Base-by-base conservation (phyloP, 2,113 vertebrate species). In the Thunnus maccoyii region DNA sequence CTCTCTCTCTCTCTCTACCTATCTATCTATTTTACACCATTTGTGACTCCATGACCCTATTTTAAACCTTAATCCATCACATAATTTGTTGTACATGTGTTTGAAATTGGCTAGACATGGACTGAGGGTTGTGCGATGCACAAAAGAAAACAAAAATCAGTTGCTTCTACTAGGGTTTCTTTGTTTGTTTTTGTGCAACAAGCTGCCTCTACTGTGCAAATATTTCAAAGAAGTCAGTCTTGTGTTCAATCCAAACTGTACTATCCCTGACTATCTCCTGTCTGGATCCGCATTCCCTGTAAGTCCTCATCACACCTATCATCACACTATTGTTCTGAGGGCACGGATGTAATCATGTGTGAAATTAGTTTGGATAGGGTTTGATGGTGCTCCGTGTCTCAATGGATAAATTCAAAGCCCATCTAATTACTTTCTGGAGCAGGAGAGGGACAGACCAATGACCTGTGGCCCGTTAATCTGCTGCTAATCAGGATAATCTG, bases 311-410 rank as follows among this genome's bases (percentile, higher is more conserved):
- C 70, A 60, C 51, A 72, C 72, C 69, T 62, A 78, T 70, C 58
- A 51, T 72, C 27, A 46, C 58, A 47, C 56, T 2, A 64, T 82
- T 83, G 88, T 82, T 73, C 68, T 7, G 68, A 62, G 82, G 88
- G 73, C 80, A 58, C 5, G 22, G 68, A 70, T 72, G 76, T 87
- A 87, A 84, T 83, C 80, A 83, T 61, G 90, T 78, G 81, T 89
- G 87, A 89, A 88, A 92, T 89, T 27, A 84, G 88, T 87, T 86
- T 81, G 78, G 88, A 84, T 88, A 32, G 20, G 80, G 76, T 87
- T 80, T 55, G 85, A 84, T 67, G 67, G 72, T 4, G 72, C 54
- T 77, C 62, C 20, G 1, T 69, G 78, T 83, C 76, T 85, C 78
- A 0, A 1, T 30, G 80, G 86, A 73, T 78, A 72, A 57, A 87